These are phyloP conservation scores for Setipinna tenuifilis DNA, from an alignment of 2,797 vertebrate species.

Conservation along the genomic window DNA sequence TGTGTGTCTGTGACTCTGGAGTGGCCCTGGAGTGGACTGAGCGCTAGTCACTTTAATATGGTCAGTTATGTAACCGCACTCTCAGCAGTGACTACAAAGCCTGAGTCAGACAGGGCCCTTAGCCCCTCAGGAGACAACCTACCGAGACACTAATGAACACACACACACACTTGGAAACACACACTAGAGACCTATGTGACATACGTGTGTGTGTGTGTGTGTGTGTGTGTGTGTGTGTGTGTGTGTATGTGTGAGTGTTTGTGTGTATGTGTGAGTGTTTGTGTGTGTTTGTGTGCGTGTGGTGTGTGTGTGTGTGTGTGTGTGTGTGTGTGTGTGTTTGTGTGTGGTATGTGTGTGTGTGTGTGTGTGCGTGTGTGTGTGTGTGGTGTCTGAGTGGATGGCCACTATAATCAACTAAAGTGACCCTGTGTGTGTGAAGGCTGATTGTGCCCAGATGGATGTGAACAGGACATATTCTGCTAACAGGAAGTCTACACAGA, in stretches of 20 bases:
- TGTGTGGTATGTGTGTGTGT: background rate
- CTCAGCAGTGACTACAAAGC: background rate
- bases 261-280: conserved; percentile 28
- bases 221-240: conserved; percentile 26
- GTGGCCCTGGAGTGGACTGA: background rate
- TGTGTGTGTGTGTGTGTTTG: conserved; percentile 25
- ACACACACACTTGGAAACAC: background rate
- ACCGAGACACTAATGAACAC: background rate
- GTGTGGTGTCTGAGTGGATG: too few species aligned
- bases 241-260: background rate
- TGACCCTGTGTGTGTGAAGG: background rate
- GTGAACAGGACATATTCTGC: background rate
- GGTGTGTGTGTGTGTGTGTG: background rate
- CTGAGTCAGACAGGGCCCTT: background rate
- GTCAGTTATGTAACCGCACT: background rate
- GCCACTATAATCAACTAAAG: too few species aligned
- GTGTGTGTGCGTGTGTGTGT: conserved; percentile 27
- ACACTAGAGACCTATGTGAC: background rate
- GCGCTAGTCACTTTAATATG: background rate
- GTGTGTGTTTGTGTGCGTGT: background rate
- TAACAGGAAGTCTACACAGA: background rate
- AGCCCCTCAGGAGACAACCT: background rate
- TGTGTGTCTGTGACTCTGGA: background rate
- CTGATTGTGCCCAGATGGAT: background rate
- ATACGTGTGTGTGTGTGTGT: background rate